These are phyloP conservation scores for Omphaloscelis lunosa DNA, from an alignment of 2,888 invertebrate species.

Conservation along the genomic window DNA sequence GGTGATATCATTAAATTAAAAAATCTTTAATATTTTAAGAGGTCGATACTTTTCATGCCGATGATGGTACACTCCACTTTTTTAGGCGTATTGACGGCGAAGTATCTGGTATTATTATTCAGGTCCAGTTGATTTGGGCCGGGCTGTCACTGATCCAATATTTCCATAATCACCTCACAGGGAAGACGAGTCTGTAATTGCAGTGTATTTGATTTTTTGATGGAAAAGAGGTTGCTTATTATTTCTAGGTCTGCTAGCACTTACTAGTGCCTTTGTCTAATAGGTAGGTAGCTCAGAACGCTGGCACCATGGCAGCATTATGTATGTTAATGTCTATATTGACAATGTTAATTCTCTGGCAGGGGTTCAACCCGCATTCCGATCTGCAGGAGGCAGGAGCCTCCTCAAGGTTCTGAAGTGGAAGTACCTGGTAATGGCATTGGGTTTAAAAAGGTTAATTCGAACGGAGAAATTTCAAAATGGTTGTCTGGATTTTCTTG, in stretches of 20 bases:
- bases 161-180: not conserved
- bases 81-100: no score
- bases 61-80: no score
- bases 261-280: conserved; percentile 14
- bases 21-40: no score
- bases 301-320: conserved; percentile 39
- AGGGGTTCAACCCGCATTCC: conserved; percentile 52
- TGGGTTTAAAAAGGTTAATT: not conserved
- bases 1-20: no score
- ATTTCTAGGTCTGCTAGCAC: not conserved
- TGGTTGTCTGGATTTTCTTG: no score
- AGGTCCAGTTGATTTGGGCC: no score
- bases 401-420: conserved; percentile 25
- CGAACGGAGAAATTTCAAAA: no score
- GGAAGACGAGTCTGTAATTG: no score
- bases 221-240: not conserved
- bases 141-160: not conserved
- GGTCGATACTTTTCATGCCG: no score
- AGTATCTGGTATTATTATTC: no score
- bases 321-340: conserved; percentile 47
- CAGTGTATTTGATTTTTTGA: not conserved
- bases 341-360: conserved; percentile 56
- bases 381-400: conserved; percentile 26
- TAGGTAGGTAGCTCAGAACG: conserved; percentile 5
- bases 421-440: conserved; percentile 1